These are phyloP conservation scores for Crepidodera aurea DNA, from an alignment of 2,888 invertebrate genomes.

Conservation along the genomic window DNA sequence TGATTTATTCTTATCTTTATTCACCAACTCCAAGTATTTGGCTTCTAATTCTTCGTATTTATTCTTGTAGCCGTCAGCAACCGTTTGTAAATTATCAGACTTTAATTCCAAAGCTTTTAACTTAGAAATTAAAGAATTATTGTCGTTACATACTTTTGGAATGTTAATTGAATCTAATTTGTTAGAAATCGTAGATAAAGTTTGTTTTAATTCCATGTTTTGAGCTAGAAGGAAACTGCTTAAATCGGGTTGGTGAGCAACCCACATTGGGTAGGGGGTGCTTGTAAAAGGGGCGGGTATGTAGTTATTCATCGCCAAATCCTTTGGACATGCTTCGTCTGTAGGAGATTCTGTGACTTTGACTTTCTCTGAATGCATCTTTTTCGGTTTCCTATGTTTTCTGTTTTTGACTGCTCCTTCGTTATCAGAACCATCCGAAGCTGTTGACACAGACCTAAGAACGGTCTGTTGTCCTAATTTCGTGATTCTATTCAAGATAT, in stretches of 20 bases:
- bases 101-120: slow-evolving; percentile 57
- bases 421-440: slow-evolving; percentile 47
- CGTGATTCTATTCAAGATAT: slow-evolving; percentile 66
- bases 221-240: slow-evolving; percentile 66
- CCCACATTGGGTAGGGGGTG: neutral
- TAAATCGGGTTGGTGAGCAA: slow-evolving; percentile 51
- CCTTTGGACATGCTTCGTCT: slow-evolving; percentile 22
- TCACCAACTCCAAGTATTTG: slow-evolving; percentile 28
- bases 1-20: slow-evolving; percentile 20
- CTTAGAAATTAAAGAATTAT: slow-evolving; percentile 51
- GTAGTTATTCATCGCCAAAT: slow-evolving; percentile 25
- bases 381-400: slow-evolving; percentile 19
- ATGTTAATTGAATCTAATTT: slow-evolving; percentile 68
- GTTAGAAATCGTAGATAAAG: slow-evolving; percentile 68
- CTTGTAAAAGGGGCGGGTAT: slow-evolving; percentile 22
- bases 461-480: slow-evolving; percentile 66
- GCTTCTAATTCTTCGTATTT: slow-evolving; percentile 38
- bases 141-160: slow-evolving; percentile 46
- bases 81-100: slow-evolving; percentile 55
- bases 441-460: slow-evolving; percentile 47
- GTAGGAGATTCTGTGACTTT: neutral
- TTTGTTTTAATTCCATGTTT: slow-evolving; percentile 73
- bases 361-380: neutral
- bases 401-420: slow-evolving; percentile 33
- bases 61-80: slow-evolving; percentile 43